These are phyloP conservation scores for Salvelinus sp. DNA, from an alignment of 2,113 vertebrate species.

Conservation along the genomic window DNA sequence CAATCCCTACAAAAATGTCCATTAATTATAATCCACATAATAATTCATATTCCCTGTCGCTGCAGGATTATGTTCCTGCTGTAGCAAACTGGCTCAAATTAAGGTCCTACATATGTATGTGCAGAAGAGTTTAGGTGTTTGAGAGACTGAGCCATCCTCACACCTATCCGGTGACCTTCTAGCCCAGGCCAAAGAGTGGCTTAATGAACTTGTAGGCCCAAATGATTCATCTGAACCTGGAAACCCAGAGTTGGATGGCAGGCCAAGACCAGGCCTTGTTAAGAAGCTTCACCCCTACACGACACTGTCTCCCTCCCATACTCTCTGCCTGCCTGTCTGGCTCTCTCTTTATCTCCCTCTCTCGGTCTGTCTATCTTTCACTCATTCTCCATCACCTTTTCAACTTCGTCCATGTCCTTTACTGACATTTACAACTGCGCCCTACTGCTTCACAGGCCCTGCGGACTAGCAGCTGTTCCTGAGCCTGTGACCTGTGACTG, in stretches of 20 bases:
- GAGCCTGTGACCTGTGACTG: slow-evolving; percentile 29
- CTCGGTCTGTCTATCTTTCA: not conserved
- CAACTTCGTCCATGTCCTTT: slow-evolving; percentile 50
- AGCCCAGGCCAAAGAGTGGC: not conserved
- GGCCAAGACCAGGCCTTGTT: not conserved
- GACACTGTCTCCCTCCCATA: too few relatives aligned
- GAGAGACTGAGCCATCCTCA: not conserved
- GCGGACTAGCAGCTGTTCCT: slow-evolving; percentile 60
- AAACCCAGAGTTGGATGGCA: not conserved
- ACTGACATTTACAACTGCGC: slow-evolving; percentile 61
- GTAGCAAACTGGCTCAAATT: too few relatives aligned
- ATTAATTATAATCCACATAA: too few relatives aligned
- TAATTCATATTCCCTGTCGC: too few relatives aligned
- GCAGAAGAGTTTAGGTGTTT: not conserved
- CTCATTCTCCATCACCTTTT: slow-evolving; percentile 23
- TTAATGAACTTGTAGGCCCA: not conserved
- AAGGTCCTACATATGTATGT: not conserved
- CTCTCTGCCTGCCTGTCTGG: not conserved
- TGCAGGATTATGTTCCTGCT: too few relatives aligned
- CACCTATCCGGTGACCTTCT: not conserved
- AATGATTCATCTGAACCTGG: not conserved
- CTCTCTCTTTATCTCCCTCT: not conserved
- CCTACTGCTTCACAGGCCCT: slow-evolving; percentile 56
- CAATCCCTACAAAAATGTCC: too few relatives aligned
- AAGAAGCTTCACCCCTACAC: too few relatives aligned